Percentiles rank a stretch among this genome's conserved stretches.
phyloP scores from a whole-genome alignment of 2,113 vertebrate genomes.

The Labrus mixtus region DNA sequence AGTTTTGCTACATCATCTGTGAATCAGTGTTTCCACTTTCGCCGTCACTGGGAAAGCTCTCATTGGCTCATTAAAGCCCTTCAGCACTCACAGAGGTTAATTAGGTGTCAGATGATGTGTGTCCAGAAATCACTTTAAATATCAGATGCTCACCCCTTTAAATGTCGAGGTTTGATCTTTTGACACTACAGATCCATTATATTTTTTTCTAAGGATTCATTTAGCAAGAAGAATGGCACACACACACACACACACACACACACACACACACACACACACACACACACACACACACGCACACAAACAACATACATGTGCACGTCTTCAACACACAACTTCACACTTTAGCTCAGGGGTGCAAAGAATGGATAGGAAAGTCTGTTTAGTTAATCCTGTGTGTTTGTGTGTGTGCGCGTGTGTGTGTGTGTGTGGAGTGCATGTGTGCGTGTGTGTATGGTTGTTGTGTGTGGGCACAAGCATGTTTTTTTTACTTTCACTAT shows the following conservation, averaged over 20 bases:
- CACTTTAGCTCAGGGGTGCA: constrained; percentile 13
- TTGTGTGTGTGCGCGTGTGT: constrained; percentile 1
- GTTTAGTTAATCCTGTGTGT: constrained; percentile 53
- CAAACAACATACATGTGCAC: constrained; percentile 4
- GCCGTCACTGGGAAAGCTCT: constrained; percentile 1
- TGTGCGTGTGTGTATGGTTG: too few species aligned
- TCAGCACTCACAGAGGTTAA: constrained; percentile 73
- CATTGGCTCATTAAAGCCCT: constrained; percentile 44
- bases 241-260: constrained; percentile 1
- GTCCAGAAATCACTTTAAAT: constrained; percentile 72
- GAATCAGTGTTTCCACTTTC: neutral
- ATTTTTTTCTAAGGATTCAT: neutral
- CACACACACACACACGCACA: neutral
- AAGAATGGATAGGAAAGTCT: constrained; percentile 32
- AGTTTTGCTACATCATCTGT: constrained; percentile 77
- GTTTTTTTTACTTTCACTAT: neutral
- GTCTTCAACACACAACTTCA: constrained; percentile 17
- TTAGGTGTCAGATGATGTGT: constrained; percentile 73
- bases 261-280: too few species aligned
- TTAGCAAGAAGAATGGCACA: constrained; percentile 12
- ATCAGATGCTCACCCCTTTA: constrained; percentile 70
- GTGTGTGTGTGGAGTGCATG: too few species aligned
- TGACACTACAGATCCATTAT: constrained; percentile 58
- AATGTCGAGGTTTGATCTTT: constrained; percentile 76
- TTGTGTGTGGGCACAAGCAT: too few species aligned